These are phyloP conservation scores for Lytechinus variegatus DNA, from an alignment of 35 echinoderm and acorn worm genomes.

Conservation along the genomic window DNA sequence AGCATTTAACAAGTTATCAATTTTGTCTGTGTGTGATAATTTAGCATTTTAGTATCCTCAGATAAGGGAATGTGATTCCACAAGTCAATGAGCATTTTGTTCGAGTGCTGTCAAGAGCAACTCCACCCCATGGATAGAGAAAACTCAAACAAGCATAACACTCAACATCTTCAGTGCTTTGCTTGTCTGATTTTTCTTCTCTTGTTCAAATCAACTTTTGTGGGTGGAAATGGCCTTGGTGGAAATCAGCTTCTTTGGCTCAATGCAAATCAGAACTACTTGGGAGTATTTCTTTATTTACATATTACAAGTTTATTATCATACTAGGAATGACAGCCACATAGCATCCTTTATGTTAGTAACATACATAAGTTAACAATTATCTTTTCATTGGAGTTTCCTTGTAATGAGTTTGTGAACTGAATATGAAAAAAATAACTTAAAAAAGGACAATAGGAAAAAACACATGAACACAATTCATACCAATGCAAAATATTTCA, in stretches of 20 bases:
- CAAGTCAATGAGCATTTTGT: too few species aligned
- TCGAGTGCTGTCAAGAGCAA: too few species aligned
- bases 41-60: not conserved
- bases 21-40: not conserved
- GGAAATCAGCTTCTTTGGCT: too few species aligned
- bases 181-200: too few species aligned
- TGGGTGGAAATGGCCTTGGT: too few species aligned
- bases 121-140: too few species aligned
- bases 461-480: not conserved
- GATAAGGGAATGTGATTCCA: too few species aligned
- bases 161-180: too few species aligned
- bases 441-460: not conserved
- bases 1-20: not conserved
- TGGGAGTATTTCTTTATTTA: not conserved
- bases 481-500: not conserved
- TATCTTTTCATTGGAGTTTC: not conserved
- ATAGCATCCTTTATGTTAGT: not conserved
- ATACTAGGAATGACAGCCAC: not conserved
- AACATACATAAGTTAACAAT: not conserved
- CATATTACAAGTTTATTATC: slow-evolving; percentile 7
- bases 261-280: too few species aligned
- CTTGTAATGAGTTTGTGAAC: not conserved
- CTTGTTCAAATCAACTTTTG: too few species aligned
- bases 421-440: not conserved
- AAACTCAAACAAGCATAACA: too few species aligned